phyloP scores from a whole-genome alignment of 2,888 invertebrate genomes.

The Apodemia duryi region DNA sequence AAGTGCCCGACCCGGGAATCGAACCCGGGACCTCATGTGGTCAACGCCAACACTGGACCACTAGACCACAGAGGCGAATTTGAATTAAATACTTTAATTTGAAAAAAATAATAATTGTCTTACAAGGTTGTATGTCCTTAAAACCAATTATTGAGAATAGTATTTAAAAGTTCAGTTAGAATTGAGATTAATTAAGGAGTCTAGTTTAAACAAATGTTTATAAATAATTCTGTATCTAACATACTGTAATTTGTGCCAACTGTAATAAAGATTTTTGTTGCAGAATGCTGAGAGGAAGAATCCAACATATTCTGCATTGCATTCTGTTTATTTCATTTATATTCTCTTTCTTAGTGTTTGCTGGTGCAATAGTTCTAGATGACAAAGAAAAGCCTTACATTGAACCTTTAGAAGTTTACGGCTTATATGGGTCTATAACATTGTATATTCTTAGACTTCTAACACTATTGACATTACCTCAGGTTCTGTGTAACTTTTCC shows the following conservation, averaged over 20 bases:
- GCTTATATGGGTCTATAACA: slow-evolving; percentile 84
- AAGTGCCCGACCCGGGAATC: no score
- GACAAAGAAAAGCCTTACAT: slow-evolving; percentile 78
- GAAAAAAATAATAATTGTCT: no score
- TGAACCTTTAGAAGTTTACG: slow-evolving; percentile 91
- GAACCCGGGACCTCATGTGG: no score
- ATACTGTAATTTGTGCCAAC: no score
- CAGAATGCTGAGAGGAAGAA: slow-evolving; percentile 81
- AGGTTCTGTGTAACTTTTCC: slow-evolving; percentile 92
- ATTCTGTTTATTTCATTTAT: slow-evolving; percentile 86
- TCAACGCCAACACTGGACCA: no score
- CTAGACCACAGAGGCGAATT: no score
- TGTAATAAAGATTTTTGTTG: slow-evolving; percentile 39
- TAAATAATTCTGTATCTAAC: no score
- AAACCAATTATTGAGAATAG: no score
- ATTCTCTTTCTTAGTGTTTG: slow-evolving; percentile 84
- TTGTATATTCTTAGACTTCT: slow-evolving; percentile 89
- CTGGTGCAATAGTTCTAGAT: slow-evolving; percentile 81
- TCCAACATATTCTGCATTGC: slow-evolving; percentile 91
- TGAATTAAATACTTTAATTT: no score
- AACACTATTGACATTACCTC: slow-evolving; percentile 92
- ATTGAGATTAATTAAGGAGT: not conserved
- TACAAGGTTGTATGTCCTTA: no score
- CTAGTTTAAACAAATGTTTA: not conserved
- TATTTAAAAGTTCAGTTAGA: no score